A percentile compares a stretch with the other conserved stretches of the same genome.
These are phyloP conservation scores for Lomographa bimaculata DNA, from an alignment of 2,888 invertebrate species.

Conservation along the genomic window DNA sequence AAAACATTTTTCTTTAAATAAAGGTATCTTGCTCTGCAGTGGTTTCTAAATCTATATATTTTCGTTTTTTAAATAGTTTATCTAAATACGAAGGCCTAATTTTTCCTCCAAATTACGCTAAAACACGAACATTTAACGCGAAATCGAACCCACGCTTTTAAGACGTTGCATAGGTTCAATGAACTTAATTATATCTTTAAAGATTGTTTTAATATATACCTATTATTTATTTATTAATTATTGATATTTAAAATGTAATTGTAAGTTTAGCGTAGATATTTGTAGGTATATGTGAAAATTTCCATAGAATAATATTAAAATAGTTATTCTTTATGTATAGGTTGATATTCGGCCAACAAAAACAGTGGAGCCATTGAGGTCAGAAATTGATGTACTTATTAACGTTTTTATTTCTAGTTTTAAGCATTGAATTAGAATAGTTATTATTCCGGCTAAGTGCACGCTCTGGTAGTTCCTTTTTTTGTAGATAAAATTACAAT, in stretches of 20 bases:
- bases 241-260: slow-evolving; percentile 62
- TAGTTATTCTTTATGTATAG: slow-evolving; percentile 40
- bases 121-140: too few species aligned
- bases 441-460: slow-evolving; percentile 62
- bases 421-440: slow-evolving; percentile 53
- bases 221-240: slow-evolving; percentile 77
- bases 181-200: slow-evolving; percentile 32
- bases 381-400: slow-evolving; percentile 20
- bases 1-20: too few species aligned
- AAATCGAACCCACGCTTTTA: too few species aligned
- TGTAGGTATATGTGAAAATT: slow-evolving; percentile 62
- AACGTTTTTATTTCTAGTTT: slow-evolving; percentile 47
- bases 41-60: too few species aligned
- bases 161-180: slow-evolving; percentile 23
- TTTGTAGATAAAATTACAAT: slow-evolving; percentile 48
- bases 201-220: slow-evolving; percentile 69
- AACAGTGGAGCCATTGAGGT: slow-evolving; percentile 7
- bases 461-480: slow-evolving; percentile 78
- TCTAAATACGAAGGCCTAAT: too few species aligned
- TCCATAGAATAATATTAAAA: slow-evolving; percentile 60
- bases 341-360: slow-evolving; percentile 42
- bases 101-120: too few species aligned
- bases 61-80: too few species aligned
- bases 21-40: too few species aligned
- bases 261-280: slow-evolving; percentile 47